phyloP scores from a whole-genome alignment of 2,888 invertebrate species.

The Cephus sareptanus region DNA sequence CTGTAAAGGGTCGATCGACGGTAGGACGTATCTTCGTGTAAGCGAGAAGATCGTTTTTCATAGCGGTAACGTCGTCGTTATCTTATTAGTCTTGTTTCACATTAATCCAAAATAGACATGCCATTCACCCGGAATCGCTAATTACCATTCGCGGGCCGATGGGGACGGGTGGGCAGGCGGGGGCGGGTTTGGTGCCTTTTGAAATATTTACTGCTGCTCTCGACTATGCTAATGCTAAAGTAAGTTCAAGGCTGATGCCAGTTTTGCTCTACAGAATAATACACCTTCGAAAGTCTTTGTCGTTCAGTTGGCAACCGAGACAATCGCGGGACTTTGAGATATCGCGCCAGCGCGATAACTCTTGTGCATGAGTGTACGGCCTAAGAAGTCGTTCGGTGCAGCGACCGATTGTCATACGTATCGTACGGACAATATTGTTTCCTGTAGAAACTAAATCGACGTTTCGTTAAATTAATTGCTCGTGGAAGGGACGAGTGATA shows the following conservation, averaged over 20 bases:
- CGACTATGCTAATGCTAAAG: not conserved
- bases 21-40: not conserved
- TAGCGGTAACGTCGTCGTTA: not conserved
- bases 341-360: not conserved
- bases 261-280: not conserved
- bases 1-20: not conserved
- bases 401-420: not conserved
- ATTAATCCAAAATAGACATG: not conserved
- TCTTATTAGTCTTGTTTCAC: not conserved
- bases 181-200: not conserved
- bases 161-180: not conserved
- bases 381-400: not conserved
- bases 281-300: not conserved
- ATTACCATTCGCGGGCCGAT: not conserved
- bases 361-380: not conserved
- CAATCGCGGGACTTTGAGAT: not conserved
- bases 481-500: not conserved
- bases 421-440: not conserved
- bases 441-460: not conserved
- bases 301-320: not conserved
- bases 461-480: not conserved
- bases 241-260: not conserved
- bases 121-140: not conserved
- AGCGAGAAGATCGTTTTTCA: not conserved
- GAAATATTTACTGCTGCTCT: not conserved